phyloP scores from a whole-genome alignment of 2,888 invertebrate genomes.

The Ferdinandea cuprea region DNA sequence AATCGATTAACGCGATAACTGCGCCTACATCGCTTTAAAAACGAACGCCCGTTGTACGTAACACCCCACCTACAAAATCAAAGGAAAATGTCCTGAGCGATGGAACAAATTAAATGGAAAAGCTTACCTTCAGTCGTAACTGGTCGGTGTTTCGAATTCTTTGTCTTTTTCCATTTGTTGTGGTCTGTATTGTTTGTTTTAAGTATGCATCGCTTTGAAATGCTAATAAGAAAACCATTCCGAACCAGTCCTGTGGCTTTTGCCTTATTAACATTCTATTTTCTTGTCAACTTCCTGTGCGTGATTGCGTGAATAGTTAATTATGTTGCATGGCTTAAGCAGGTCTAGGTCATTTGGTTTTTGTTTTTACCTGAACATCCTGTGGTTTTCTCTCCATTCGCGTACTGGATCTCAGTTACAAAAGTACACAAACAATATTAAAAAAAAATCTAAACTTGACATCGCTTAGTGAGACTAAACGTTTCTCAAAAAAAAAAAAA shows the following conservation, averaged over 20 bases:
- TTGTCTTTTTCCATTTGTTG: too few relatives aligned
- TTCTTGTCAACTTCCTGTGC: slow-evolving; percentile 6
- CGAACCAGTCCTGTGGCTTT: not conserved
- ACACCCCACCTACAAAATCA: too few relatives aligned
- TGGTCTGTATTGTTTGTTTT: not conserved
- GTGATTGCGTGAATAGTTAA: slow-evolving; percentile 15
- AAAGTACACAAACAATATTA: not conserved
- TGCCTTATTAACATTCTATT: not conserved
- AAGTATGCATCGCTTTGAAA: not conserved
- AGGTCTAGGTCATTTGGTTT: slow-evolving; percentile 19
- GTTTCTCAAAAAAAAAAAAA: not conserved
- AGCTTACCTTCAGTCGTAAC: too few relatives aligned
- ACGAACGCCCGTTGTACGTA: too few relatives aligned
- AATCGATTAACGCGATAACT: too few relatives aligned
- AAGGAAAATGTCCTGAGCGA: too few relatives aligned
- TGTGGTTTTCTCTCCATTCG: not conserved
- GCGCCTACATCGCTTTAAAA: too few relatives aligned
- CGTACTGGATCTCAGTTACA: not conserved
- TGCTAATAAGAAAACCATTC: not conserved
- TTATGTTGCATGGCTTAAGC: slow-evolving; percentile 10
- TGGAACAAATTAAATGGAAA: too few relatives aligned
- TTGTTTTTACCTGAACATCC: not conserved
- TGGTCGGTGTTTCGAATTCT: too few relatives aligned
- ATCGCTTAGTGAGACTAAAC: not conserved
- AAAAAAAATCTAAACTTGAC: not conserved